Conservation (phyloP, 2,888 invertebrate species). For the Mesorhabditis belari region DNA sequence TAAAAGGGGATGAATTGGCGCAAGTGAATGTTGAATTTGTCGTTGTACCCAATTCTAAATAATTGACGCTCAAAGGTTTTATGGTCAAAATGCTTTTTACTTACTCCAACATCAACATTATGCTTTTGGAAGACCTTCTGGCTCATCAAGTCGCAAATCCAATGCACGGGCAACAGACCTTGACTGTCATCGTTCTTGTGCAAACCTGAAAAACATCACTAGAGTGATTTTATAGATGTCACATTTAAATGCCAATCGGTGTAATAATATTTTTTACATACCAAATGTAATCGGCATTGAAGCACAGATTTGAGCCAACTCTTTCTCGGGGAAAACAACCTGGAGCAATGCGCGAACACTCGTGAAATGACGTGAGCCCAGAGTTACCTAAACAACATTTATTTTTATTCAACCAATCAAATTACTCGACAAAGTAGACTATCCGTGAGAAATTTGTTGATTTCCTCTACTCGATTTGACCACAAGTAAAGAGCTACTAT, state of each 20-base stretch:
- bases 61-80: no score
- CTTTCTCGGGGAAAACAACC: neutral
- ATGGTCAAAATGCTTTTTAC: no score
- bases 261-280: neutral
- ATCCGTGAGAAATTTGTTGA: neutral
- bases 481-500: neutral
- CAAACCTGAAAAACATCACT: neutral
- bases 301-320: neutral
- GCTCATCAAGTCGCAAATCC: neutral
- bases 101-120: neutral
- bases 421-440: neutral
- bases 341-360: neutral
- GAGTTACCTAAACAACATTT: neutral
- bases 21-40: no score
- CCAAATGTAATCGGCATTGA: neutral
- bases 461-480: neutral
- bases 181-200: neutral
- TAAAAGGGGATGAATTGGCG: no score
- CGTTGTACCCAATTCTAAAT: no score
- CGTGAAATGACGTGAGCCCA: neutral
- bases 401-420: neutral
- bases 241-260: no score
- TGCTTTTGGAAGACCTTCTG: neutral
- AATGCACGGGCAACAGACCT: neutral
- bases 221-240: no score